A percentile compares a stretch with the other conserved stretches of the same genome.
phyloP scores from a whole-genome alignment of 2,113 vertebrate genomes.

The Smithornis capensis region DNA sequence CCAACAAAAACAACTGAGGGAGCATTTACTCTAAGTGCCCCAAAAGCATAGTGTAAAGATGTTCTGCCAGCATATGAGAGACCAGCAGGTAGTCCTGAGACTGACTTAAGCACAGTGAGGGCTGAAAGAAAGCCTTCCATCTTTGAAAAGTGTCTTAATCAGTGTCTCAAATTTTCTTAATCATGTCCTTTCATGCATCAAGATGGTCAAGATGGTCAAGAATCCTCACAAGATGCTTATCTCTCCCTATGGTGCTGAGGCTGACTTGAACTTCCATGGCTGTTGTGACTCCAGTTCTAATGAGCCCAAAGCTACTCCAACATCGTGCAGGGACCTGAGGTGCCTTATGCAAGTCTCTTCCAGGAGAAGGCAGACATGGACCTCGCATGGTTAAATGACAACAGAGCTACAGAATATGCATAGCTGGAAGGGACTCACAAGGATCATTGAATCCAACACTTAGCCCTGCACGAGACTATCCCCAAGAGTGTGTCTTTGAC shows the following conservation, averaged over 20 bases:
- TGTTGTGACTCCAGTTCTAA: neutral
- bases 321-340: neutral
- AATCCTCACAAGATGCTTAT: neutral
- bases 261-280: neutral
- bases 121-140: neutral
- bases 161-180: neutral
- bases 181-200: neutral
- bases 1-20: neutral
- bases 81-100: neutral
- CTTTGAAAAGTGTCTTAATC: neutral
- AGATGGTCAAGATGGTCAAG: neutral
- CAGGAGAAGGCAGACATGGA: neutral
- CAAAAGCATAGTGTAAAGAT: neutral
- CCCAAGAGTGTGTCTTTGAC: neutral
- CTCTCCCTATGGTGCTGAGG: neutral
- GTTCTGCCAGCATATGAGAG: accelerated
- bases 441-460: neutral
- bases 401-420: neutral
- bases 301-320: neutral
- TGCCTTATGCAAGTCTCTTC: neutral
- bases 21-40: neutral
- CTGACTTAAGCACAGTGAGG: neutral
- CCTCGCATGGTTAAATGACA: neutral
- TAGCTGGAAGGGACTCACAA: neutral
- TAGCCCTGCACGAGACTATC: neutral